Evolutionary conservation across 2,888 invertebrate genomes (phyloP), one percentile per base, ranked within the genome.

Genomic region (Dorcus parallelipipedus): DNA sequence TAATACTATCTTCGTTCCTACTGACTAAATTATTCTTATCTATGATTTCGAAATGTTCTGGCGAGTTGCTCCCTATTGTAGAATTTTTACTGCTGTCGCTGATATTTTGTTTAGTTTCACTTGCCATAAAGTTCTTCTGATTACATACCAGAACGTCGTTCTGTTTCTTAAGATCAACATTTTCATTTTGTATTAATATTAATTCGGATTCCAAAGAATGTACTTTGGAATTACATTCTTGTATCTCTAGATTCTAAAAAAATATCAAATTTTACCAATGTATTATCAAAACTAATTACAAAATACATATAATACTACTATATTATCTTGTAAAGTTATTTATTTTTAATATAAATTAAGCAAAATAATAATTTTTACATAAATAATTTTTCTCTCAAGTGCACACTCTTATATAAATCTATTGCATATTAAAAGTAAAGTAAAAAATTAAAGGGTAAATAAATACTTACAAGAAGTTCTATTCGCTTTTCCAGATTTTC

Each of bases 31-130:
- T 62, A 41, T 58, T 71, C 66, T 70, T 82, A 52, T 84, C 84
- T 63, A 86, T 84, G 67, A 86, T 83, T 74, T 86, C 86, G 74
- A 86, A 86, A 69, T 83, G 82, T 65, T 86, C 85, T 0, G 84
- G 85, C 1, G 85, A 84, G 1, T 80, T 82, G 67, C 84, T 84
- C 51, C 83, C 80, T 1, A 81, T 82, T 0, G 83, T 69, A 38
- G 74, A 69, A 62, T 68, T 68, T 62, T 71, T 68, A 59, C 68
- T 61, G 41, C 66, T 66, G 49, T 41, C 40, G 40, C 45, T 41
- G 20, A 54, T 53, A 26, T 55, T 50, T 52, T 54, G 42, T 38
- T 49, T 42, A 48, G 43, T 41, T 17, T 54, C 58, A 41, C 38
- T 56, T 40, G 42, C 39, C 17, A 49, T 26, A 26, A 52, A 49